Percentiles rank a stretch among this genome's conserved stretches.
These are phyloP conservation scores for Macaria liturata DNA, from an alignment of 2,888 invertebrate genomes.

Conservation along the genomic window DNA sequence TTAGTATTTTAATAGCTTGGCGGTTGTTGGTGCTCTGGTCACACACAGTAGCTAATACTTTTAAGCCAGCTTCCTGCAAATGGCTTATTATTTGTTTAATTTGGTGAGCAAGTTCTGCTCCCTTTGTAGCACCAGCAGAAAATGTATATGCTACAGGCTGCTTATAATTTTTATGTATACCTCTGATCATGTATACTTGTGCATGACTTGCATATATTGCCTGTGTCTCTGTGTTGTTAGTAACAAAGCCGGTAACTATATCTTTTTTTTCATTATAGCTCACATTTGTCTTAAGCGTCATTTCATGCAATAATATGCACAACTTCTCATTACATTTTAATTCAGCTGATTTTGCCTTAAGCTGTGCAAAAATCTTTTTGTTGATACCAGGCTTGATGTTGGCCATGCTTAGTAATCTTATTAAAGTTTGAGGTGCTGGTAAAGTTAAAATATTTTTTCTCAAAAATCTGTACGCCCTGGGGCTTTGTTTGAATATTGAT, in stretches of 20 bases:
- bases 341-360: no score
- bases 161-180: constrained; percentile 39
- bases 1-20: constrained; percentile 29
- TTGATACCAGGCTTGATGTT: constrained; percentile 32
- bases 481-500: constrained; percentile 24
- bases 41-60: constrained; percentile 37
- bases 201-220: constrained; percentile 38
- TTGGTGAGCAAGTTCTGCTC: constrained; percentile 34
- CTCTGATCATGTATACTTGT: constrained; percentile 38
- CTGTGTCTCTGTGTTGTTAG: constrained; percentile 23
- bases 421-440: constrained; percentile 29
- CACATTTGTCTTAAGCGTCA: constrained; percentile 35
- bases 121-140: constrained; percentile 35
- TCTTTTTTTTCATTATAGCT: constrained; percentile 37
- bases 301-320: constrained; percentile 39
- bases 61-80: constrained; percentile 31
- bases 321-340: constrained; percentile 25
- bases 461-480: constrained; percentile 27
- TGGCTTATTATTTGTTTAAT: constrained; percentile 31
- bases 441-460: constrained; percentile 27
- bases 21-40: constrained; percentile 39
- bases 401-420: constrained; percentile 21
- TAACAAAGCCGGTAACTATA: constrained; percentile 36
- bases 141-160: constrained; percentile 37
- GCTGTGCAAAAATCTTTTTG: no score